Conservation (phyloP, 2,888 invertebrate species). For the Macropis europaea region DNA sequence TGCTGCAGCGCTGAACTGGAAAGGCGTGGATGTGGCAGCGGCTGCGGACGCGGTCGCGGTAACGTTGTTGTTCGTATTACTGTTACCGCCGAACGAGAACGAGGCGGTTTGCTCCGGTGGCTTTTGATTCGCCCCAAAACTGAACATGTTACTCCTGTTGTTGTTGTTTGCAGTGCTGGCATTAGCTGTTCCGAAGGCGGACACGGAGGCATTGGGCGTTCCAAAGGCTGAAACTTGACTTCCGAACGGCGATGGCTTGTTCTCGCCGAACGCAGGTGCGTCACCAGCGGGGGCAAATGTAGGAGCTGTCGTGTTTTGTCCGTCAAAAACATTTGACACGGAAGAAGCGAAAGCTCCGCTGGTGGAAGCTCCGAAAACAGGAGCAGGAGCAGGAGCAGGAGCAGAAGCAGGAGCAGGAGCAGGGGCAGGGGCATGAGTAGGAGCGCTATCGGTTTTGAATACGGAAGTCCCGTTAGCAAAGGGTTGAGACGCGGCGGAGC, state of each 20-base stretch:
- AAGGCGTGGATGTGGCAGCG: conserved; percentile 49
- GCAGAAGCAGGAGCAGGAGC: too few relatives aligned
- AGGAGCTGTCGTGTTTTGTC: conserved; percentile 21
- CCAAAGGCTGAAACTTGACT: conserved; percentile 53
- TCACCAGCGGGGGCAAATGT: conserved; percentile 36
- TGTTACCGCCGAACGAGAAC: conserved; percentile 29
- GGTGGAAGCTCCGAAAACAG: conserved; percentile 40
- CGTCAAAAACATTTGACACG: conserved; percentile 18
- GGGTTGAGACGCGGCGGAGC: not conserved
- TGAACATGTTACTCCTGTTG: conserved; percentile 45
- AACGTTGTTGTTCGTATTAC: conserved; percentile 26
- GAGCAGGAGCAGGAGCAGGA: not conserved
- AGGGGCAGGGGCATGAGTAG: too few relatives aligned
- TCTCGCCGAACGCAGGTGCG: conserved; percentile 39
- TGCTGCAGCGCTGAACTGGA: conserved; percentile 69
- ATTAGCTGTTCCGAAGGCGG: conserved; percentile 35
- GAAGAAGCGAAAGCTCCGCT: conserved; percentile 15
- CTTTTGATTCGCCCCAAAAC: conserved; percentile 58
- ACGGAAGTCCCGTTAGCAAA: conserved; percentile 15
- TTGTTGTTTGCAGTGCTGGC: conserved; percentile 9
- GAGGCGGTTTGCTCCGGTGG: conserved; percentile 27
- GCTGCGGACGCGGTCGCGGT: conserved; percentile 25
- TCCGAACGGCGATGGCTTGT: conserved; percentile 53
- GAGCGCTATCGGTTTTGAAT: conserved; percentile 21
- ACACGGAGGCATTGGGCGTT: conserved; percentile 34